Conservation (phyloP, 1,140 invertebrate species). For the Drosophila bipectinata region DNA sequence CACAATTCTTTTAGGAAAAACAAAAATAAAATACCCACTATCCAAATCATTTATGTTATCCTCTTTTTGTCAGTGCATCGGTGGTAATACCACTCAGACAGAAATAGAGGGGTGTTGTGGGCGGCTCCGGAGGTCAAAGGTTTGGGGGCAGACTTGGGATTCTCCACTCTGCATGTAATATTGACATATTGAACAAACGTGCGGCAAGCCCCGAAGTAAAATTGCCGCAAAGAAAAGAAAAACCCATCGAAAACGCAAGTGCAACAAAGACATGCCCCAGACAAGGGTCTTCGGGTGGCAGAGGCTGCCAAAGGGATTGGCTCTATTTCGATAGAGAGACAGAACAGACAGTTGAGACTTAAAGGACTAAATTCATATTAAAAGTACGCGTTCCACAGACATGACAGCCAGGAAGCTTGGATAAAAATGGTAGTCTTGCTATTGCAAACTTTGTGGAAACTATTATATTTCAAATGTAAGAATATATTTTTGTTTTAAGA, state of each 20-base stretch:
- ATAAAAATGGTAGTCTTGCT: constrained; percentile 5
- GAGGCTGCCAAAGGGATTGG: background rate
- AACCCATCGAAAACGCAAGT: constrained; percentile 59
- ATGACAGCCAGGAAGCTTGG: constrained; percentile 54
- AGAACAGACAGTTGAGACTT: constrained; percentile 55
- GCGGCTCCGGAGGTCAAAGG: background rate
- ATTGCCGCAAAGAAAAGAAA: constrained; percentile 47
- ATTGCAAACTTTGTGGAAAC: background rate
- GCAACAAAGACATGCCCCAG: constrained; percentile 51
- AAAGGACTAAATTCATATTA: constrained; percentile 82
- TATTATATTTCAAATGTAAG: background rate
- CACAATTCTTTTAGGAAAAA: background rate
- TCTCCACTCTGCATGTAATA: constrained; percentile 67
- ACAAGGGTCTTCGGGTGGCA: background rate
- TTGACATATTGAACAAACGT: constrained; percentile 82
- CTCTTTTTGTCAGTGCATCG: constrained; percentile 11
- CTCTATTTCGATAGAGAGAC: constrained; percentile 12
- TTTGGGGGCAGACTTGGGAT: constrained; percentile 45
- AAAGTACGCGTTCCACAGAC: constrained; percentile 71
- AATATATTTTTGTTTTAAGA: background rate
- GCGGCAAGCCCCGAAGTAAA: constrained; percentile 61
- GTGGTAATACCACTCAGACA: constrained; percentile 68
- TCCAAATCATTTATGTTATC: background rate
- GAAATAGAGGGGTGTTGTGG: constrained; percentile 3
- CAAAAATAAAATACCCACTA: background rate